These are phyloP conservation scores for Palythoa heliodiscus DNA, from an alignment of 92 coral and sea anemone species.

Conservation along the genomic window DNA sequence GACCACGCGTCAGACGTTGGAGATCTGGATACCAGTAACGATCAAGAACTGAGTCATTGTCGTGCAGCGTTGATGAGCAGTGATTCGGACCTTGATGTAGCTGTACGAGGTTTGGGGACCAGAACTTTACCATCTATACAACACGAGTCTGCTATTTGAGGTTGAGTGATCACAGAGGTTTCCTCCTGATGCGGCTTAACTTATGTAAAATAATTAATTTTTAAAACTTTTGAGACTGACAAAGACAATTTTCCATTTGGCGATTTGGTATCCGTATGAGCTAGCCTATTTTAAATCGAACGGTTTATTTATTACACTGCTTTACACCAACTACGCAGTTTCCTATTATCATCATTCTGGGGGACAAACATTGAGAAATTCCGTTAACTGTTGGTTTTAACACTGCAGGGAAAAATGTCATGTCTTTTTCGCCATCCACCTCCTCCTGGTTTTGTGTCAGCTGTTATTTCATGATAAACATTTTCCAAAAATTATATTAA, in stretches of 20 bases:
- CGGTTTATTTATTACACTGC: not conserved
- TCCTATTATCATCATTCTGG: not conserved
- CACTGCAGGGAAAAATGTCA: too few relatives aligned
- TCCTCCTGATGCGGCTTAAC: not conserved
- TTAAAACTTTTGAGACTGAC: too few relatives aligned
- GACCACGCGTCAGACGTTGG: not conserved
- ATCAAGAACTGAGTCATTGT: slow-evolving; percentile 27
- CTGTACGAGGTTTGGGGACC: slow-evolving; percentile 6
- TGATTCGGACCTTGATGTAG: slow-evolving; percentile 25
- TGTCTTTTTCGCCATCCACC: not conserved
- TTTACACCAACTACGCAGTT: not conserved
- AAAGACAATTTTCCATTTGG: too few relatives aligned
- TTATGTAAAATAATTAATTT: too few relatives aligned
- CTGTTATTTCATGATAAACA: too few relatives aligned
- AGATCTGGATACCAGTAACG: slow-evolving; percentile 17
- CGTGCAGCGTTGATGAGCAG: slow-evolving; percentile 18
- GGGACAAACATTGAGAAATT: not conserved
- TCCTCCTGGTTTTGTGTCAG: too few relatives aligned
- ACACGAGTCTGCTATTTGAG: slow-evolving; percentile 41
- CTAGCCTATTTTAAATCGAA: too few relatives aligned
- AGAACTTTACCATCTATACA: slow-evolving; percentile 22
- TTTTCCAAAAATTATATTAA: too few relatives aligned
- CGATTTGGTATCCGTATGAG: too few relatives aligned
- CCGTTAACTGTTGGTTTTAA: not conserved
- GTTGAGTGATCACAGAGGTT: not conserved